Evolutionary conservation across 92 coral and sea anemone species (phyloP).

Genomic region (Epizoanthus scotinus): DNA sequence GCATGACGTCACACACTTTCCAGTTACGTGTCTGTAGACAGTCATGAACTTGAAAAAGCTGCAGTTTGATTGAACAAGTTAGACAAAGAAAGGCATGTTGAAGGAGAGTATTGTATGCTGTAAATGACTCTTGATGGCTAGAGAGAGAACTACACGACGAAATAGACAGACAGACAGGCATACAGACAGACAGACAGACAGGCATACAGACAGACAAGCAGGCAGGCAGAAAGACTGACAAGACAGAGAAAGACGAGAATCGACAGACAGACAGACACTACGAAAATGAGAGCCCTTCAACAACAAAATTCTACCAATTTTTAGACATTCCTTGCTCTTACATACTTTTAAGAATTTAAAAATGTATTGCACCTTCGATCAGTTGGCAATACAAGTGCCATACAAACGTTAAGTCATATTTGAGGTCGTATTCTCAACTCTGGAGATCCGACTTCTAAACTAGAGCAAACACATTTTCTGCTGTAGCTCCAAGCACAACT

Average conservation of each 20-base stretch:
- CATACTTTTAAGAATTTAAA: no score
- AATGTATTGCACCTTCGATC: no score
- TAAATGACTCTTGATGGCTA: not conserved
- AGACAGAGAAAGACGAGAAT: not conserved
- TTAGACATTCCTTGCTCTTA: no score
- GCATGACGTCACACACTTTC: conserved; percentile 75
- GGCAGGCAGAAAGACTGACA: not conserved
- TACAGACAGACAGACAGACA: not conserved
- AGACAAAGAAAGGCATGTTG: not conserved
- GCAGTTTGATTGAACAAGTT: not conserved
- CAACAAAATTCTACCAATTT: not conserved
- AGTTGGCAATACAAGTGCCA: no score
- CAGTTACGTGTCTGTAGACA: conserved; percentile 63
- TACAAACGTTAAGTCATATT: no score
- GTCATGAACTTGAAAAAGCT: conserved; percentile 63
- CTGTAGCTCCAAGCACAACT: no score
- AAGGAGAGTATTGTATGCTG: not conserved
- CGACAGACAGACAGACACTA: not conserved
- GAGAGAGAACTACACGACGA: not conserved
- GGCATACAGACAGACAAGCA: not conserved
- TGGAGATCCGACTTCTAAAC: no score
- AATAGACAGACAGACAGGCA: conserved; percentile 14
- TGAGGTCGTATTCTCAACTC: no score
- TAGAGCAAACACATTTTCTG: no score
- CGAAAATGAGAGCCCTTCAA: not conserved